Percentiles rank a stretch among this genome's conserved stretches.
phyloP scores from a whole-genome alignment of 2,113 vertebrate genomes.

The Notiomystis cincta region DNA sequence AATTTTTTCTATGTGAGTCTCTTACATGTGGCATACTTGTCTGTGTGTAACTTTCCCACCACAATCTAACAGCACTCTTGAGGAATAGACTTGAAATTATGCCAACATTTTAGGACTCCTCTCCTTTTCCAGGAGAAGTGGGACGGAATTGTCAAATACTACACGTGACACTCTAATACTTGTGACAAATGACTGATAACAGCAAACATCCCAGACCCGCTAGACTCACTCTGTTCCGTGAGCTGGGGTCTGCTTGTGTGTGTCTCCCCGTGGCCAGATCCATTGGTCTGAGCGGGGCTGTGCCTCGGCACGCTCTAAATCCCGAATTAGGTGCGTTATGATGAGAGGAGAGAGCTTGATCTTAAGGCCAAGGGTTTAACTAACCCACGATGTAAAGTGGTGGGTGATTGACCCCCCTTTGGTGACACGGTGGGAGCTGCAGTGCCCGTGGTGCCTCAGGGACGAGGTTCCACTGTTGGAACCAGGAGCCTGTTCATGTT shows the following conservation, averaged over 20 bases:
- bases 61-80: neutral
- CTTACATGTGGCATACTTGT: neutral
- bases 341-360: neutral
- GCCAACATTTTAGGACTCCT: neutral
- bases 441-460: rapidly evolving
- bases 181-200: neutral
- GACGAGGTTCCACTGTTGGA: rapidly evolving
- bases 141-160: neutral
- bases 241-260: neutral
- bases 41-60: neutral
- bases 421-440: neutral
- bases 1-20: neutral
- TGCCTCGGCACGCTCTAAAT: neutral
- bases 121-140: neutral
- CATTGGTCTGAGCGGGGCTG: neutral
- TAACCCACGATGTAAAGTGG: neutral
- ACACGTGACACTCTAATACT: neutral
- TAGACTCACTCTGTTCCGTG: rapidly evolving
- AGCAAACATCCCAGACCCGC: rapidly evolving
- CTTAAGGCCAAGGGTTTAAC: neutral
- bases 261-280: neutral
- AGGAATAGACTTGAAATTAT: neutral
- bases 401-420: neutral
- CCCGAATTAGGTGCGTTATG: neutral
- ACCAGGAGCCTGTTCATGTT: rapidly evolving